Conservation (phyloP, 2,797 vertebrate genomes). For the Aphelocoma californica region DNA sequence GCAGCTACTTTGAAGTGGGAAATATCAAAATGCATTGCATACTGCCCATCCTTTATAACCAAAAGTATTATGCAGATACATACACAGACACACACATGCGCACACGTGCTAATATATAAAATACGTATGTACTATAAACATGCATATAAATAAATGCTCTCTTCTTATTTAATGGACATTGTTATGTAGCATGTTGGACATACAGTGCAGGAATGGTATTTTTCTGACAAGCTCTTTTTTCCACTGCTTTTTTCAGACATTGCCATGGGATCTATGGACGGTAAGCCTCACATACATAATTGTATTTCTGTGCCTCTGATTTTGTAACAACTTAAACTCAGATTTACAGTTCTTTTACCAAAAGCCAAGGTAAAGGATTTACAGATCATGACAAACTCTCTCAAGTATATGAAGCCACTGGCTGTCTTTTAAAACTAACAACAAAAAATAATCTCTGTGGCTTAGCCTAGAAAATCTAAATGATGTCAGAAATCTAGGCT, state of each 20-base stretch:
- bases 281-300: conserved; percentile 75
- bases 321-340: not conserved
- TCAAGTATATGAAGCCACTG: not conserved
- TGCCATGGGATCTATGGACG: conserved; percentile 97
- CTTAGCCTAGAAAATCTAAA: not conserved
- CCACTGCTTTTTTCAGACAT: conserved; percentile 78
- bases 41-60: not conserved
- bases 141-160: not conserved
- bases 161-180: not conserved
- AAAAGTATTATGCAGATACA: not conserved
- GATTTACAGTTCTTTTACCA: not conserved
- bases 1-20: not conserved
- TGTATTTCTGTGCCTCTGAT: not conserved
- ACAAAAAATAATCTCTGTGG: not conserved
- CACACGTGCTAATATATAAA: not conserved
- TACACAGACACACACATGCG: accelerated
- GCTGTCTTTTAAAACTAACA: not conserved
- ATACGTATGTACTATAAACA: not conserved
- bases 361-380: not conserved
- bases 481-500: not conserved
- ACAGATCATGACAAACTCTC: not conserved
- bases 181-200: not conserved
- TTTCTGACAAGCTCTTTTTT: conserved; percentile 35
- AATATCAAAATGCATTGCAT: not conserved
- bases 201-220: not conserved